A percentile compares a stretch with the other conserved stretches of the same genome.
phyloP scores from a whole-genome alignment of 2,113 vertebrate species.

The Phalacrocorax aristotelis region DNA sequence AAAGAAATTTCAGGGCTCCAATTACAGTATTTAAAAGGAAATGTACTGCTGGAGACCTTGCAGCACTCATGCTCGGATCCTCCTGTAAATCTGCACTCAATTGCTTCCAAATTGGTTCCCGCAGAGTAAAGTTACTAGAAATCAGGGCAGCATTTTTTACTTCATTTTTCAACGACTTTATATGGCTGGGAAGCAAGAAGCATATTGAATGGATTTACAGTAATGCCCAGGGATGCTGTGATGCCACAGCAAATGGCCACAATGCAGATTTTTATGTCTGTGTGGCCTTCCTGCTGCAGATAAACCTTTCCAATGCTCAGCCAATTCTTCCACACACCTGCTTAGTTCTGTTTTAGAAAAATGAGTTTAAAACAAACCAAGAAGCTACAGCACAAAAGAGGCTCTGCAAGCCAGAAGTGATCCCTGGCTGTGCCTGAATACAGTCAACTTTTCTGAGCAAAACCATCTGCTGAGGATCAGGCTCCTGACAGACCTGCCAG shows the following conservation, averaged over 20 bases:
- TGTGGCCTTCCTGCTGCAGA: conserved; percentile 16
- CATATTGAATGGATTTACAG: conserved; percentile 38
- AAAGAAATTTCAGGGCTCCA: conserved; percentile 47
- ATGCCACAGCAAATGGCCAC: neutral
- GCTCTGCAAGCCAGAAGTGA: neutral
- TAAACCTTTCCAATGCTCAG: conserved; percentile 26
- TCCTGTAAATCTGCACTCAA: conserved; percentile 39
- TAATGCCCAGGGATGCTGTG: neutral
- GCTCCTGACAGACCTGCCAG: neutral
- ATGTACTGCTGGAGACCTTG: conserved; percentile 23
- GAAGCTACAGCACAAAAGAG: neutral
- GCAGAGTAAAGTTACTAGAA: conserved; percentile 46
- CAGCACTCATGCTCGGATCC: neutral
- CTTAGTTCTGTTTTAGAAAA: conserved; percentile 33
- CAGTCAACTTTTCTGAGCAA: neutral
- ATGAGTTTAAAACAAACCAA: neutral
- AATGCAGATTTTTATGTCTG: neutral
- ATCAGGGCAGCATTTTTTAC: neutral
- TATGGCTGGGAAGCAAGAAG: neutral
- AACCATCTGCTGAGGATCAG: neutral
- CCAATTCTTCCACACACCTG: neutral
- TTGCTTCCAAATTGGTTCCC: neutral
- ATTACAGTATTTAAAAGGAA: conserved; percentile 50
- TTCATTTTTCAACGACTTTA: neutral
- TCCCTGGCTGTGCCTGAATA: neutral